Conservation (phyloP, 2,113 vertebrate genomes). For the Pogona vitticeps region DNA sequence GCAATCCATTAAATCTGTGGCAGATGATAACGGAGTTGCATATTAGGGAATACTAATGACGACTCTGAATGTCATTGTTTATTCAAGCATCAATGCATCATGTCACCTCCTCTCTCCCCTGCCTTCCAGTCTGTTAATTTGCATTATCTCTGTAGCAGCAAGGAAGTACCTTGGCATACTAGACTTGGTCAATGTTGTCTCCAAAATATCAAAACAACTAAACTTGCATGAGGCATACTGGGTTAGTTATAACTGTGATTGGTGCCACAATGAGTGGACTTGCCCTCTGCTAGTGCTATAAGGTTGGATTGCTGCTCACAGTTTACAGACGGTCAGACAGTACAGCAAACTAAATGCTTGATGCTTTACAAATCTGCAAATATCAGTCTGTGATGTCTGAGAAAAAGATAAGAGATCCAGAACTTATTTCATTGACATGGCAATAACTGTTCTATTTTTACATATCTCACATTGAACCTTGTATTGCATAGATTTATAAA, state of each 20-base stretch:
- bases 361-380: not conserved
- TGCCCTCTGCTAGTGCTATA: not conserved
- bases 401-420: not conserved
- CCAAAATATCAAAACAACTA: not conserved
- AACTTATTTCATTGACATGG: not conserved
- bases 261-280: not conserved
- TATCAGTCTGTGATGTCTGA: not conserved
- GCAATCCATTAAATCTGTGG: constrained; percentile 74
- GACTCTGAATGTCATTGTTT: constrained; percentile 67
- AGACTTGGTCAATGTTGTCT: not conserved
- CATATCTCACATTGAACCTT: too few relatives aligned
- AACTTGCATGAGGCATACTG: not conserved
- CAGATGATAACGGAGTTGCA: constrained; percentile 68
- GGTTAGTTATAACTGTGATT: not conserved
- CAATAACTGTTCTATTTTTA: too few relatives aligned
- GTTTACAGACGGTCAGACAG: too few relatives aligned
- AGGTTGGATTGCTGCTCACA: not conserved
- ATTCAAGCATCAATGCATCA: constrained; percentile 73
- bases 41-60: constrained; percentile 71
- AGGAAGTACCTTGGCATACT: constrained; percentile 15
- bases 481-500: too few relatives aligned
- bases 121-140: constrained; percentile 24
- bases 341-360: not conserved
- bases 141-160: constrained; percentile 2
- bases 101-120: constrained; percentile 51